Evolutionary conservation across 2,113 vertebrate genomes (phyloP).

Genomic region (Xerus inauris): DNA sequence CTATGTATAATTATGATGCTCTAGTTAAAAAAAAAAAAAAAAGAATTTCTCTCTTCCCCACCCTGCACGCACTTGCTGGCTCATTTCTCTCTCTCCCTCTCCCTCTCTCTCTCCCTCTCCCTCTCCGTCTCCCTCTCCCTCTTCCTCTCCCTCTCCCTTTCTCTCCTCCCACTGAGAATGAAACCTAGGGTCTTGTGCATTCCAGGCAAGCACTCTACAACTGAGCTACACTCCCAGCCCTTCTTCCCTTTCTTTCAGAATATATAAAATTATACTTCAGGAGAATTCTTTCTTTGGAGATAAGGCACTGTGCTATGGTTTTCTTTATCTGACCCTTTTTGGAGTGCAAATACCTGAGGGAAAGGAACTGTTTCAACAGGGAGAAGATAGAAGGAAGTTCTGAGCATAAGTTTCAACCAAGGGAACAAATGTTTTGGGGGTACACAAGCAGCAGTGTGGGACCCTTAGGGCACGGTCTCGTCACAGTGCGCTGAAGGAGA

Average conservation of each 20-base stretch:
- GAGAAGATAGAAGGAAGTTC: background rate
- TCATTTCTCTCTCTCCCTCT: too few species aligned
- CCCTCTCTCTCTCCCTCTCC: too few species aligned
- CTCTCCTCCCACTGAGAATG: background rate
- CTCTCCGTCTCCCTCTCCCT: background rate
- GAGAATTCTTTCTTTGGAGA: background rate
- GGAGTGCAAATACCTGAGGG: background rate
- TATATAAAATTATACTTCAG: background rate
- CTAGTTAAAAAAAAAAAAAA: too few species aligned
- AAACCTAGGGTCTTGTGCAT: background rate
- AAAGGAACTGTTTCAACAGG: background rate
- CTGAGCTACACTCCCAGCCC: background rate
- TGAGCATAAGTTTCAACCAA: background rate
- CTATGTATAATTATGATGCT: too few species aligned
- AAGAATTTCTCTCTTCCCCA: too few species aligned
- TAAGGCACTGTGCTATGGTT: background rate
- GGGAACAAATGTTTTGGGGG: too few species aligned
- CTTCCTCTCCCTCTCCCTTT: too few species aligned
- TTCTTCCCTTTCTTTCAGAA: background rate
- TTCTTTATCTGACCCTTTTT: background rate
- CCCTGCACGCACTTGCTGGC: too few species aligned
- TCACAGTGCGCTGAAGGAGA: background rate
- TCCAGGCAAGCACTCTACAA: background rate
- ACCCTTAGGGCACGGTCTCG: rapidly evolving
- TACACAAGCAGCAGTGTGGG: rapidly evolving